phyloP scores from a whole-genome alignment of 2,888 invertebrate genomes.

The Alloscopus bannaensis region DNA sequence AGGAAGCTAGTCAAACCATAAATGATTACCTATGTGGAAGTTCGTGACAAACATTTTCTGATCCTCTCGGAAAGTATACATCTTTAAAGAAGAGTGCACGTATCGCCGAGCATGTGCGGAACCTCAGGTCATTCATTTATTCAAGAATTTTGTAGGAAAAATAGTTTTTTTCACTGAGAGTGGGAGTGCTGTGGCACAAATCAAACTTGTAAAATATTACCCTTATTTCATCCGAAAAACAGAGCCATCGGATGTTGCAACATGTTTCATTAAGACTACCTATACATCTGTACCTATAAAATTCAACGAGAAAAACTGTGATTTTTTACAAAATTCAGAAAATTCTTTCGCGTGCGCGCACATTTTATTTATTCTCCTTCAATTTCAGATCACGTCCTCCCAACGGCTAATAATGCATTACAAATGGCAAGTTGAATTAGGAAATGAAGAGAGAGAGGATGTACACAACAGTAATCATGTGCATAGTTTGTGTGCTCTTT shows the following conservation, averaged over 20 bases:
- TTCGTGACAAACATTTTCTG: background rate
- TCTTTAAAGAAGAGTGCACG: no score
- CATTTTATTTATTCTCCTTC: slow-evolving; percentile 32
- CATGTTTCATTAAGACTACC: background rate
- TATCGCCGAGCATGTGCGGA: background rate
- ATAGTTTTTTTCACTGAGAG: no score
- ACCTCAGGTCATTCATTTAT: no score
- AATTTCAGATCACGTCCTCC: slow-evolving; percentile 44
- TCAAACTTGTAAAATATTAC: slow-evolving; percentile 31
- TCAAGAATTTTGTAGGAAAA: no score
- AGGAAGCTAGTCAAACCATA: no score
- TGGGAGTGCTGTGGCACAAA: slow-evolving; percentile 4
- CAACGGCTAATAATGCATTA: slow-evolving; percentile 29
- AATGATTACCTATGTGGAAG: no score
- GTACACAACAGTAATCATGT: no score
- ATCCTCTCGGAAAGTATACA: background rate
- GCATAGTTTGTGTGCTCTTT: background rate
- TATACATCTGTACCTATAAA: background rate
- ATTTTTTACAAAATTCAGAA: background rate
- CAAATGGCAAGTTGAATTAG: slow-evolving; percentile 51
- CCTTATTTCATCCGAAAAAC: background rate
- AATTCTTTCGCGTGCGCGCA: background rate
- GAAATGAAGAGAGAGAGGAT: slow-evolving; percentile 48
- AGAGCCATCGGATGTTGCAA: slow-evolving; percentile 17
- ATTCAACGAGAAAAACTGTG: background rate